These are phyloP conservation scores for Helleia helle DNA, from an alignment of 2,888 invertebrate genomes.

Conservation along the genomic window DNA sequence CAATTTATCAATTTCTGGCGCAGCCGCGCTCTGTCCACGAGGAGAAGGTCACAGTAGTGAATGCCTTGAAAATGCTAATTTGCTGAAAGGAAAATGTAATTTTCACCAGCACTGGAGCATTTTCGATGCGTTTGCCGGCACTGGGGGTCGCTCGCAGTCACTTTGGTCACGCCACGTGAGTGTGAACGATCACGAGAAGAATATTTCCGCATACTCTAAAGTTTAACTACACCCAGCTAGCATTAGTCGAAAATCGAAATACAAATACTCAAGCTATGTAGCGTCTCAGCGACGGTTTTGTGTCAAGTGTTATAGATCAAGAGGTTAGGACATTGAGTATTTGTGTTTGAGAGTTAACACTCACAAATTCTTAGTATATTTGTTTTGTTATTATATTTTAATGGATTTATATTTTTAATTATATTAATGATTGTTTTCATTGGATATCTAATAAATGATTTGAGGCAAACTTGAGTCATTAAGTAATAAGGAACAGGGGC, in stretches of 20 bases:
- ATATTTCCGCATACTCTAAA: conserved; percentile 14
- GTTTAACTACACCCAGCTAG: conserved; percentile 33
- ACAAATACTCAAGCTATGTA: conserved; percentile 66
- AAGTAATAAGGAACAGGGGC: conserved; percentile 18
- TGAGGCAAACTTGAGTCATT: conserved; percentile 13
- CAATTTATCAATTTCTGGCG: conserved; percentile 22
- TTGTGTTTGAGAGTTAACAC: conserved; percentile 49
- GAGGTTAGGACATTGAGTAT: conserved; percentile 45
- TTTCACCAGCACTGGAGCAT: conserved; percentile 36
- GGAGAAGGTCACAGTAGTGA: conserved; percentile 33
- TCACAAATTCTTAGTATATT: conserved; percentile 43
- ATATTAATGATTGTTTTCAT: conserved; percentile 49
- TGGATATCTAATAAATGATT: conserved; percentile 32
- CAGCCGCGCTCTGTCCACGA: conserved; percentile 4
- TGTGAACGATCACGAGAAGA: conserved; percentile 10
- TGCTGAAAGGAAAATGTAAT: conserved; percentile 45
- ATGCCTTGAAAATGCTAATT: conserved; percentile 36
- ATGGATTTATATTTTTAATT: conserved; percentile 62
- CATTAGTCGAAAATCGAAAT: conserved; percentile 47
- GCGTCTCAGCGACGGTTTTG: conserved; percentile 28
- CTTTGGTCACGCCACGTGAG: conserved; percentile 8
- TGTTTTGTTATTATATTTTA: conserved; percentile 71
- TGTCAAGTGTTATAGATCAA: conserved; percentile 25
- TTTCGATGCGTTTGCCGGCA: conserved; percentile 38
- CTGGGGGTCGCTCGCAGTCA: conserved; percentile 3